Percentiles rank a stretch among this genome's conserved stretches.
These are phyloP conservation scores for Zingel zingel DNA, from an alignment of 2,113 vertebrate genomes.

Conservation along the genomic window DNA sequence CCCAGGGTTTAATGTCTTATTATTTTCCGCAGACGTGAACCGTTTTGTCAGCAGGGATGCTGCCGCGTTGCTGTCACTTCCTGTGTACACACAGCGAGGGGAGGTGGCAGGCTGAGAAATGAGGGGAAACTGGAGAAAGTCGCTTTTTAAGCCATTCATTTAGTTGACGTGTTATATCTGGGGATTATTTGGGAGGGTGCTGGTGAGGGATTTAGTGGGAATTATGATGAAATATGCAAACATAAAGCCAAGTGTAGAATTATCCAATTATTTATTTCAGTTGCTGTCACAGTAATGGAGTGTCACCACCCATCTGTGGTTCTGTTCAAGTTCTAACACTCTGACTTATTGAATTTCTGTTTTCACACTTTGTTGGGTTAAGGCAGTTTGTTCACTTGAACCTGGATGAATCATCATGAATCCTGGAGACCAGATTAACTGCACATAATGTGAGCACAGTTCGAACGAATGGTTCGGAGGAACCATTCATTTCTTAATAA, in stretches of 20 bases:
- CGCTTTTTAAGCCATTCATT: slow-evolving; percentile 41
- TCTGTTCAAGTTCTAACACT: slow-evolving; percentile 24
- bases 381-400: slow-evolving; percentile 30
- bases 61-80: slow-evolving; percentile 61
- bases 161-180: slow-evolving; percentile 36
- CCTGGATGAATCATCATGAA: background rate
- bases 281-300: background rate
- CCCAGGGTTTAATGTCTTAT: slow-evolving; percentile 79
- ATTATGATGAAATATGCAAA: slow-evolving; percentile 34
- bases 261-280: slow-evolving; percentile 60
- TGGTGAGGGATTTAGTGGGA: slow-evolving; percentile 8
- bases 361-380: slow-evolving; percentile 4
- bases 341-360: slow-evolving; percentile 36
- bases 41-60: slow-evolving; percentile 67
- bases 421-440: slow-evolving; percentile 9
- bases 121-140: slow-evolving; percentile 27
- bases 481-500: background rate
- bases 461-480: background rate
- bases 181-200: slow-evolving; percentile 30
- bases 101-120: slow-evolving; percentile 31
- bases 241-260: slow-evolving; percentile 53
- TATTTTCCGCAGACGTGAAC: slow-evolving; percentile 73
- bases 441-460: slow-evolving; percentile 4
- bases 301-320: slow-evolving; percentile 31
- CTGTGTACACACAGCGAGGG: slow-evolving; percentile 26